Evolutionary conservation across 2,113 vertebrate genomes (phyloP).

Genomic region (Paraplagusia blochii): DNA sequence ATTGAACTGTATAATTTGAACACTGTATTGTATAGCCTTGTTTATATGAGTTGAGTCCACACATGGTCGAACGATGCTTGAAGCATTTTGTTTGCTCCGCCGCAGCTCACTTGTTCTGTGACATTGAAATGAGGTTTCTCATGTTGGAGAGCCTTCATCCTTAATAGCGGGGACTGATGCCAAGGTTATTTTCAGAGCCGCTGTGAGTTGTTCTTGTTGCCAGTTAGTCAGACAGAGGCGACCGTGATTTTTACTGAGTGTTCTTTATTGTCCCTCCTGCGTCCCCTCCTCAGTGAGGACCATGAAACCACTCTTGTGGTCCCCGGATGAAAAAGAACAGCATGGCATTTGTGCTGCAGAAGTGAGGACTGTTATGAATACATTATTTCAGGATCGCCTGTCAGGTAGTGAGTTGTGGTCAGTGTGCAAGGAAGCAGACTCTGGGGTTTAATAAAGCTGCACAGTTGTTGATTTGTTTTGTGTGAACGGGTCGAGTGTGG

Average conservation of each 20-base stretch:
- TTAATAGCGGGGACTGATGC: slow-evolving; percentile 25
- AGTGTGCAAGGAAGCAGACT: slow-evolving; percentile 40
- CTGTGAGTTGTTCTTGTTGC: slow-evolving; percentile 19
- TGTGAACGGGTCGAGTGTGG: slow-evolving; percentile 13
- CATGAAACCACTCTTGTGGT: neutral
- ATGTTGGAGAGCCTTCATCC: slow-evolving; percentile 33
- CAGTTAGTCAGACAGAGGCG: slow-evolving; percentile 19
- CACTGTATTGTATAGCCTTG: slow-evolving; percentile 45
- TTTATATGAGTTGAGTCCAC: slow-evolving; percentile 10
- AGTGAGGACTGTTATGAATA: slow-evolving; percentile 56
- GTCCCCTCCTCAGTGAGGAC: slow-evolving; percentile 24
- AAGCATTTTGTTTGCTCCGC: slow-evolving; percentile 14
- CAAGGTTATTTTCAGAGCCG: slow-evolving; percentile 44
- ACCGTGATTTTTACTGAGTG: slow-evolving; percentile 20
- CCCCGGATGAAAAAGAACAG: slow-evolving; percentile 54
- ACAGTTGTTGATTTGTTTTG: slow-evolving; percentile 53
- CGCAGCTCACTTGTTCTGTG: slow-evolving; percentile 19
- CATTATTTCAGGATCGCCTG: slow-evolving; percentile 55
- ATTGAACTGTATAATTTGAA: slow-evolving; percentile 16
- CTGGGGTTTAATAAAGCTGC: slow-evolving; percentile 45
- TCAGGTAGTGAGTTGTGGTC: slow-evolving; percentile 28
- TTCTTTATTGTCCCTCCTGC: slow-evolving; percentile 20
- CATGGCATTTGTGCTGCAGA: slow-evolving; percentile 54
- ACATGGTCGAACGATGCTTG: slow-evolving; percentile 27
- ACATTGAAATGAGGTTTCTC: slow-evolving; percentile 22